A percentile compares a stretch with the other conserved stretches of the same genome.
These are phyloP conservation scores for Plemyria rubiginata DNA, from an alignment of 2,888 invertebrate genomes.

Conservation along the genomic window DNA sequence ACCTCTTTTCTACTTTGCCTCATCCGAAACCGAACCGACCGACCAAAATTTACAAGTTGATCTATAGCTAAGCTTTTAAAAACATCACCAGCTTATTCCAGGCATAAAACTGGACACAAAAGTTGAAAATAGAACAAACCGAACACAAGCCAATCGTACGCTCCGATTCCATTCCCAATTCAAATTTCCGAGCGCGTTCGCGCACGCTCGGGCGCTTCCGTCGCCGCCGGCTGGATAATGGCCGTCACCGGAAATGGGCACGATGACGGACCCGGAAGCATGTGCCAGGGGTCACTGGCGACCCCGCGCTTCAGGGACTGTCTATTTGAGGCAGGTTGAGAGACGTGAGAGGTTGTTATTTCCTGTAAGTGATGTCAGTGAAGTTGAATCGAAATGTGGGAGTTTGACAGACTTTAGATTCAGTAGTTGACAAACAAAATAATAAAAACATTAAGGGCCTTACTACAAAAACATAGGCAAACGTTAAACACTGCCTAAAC, in stretches of 20 bases:
- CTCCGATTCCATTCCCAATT: slow-evolving; percentile 46
- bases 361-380: slow-evolving; percentile 11
- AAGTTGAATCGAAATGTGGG: slow-evolving; percentile 3
- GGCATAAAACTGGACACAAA: neutral
- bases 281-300: slow-evolving; percentile 41
- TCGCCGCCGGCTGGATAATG: slow-evolving; percentile 62
- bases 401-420: neutral
- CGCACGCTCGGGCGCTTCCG: slow-evolving; percentile 66
- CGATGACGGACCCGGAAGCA: slow-evolving; percentile 68
- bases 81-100: neutral
- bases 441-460: no score
- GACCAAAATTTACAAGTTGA: neutral
- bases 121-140: slow-evolving; percentile 22
- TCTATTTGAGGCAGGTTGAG: slow-evolving; percentile 17
- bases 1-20: no score
- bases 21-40: neutral
- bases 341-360: slow-evolving; percentile 24
- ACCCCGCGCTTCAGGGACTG: slow-evolving; percentile 20
- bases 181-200: slow-evolving; percentile 67
- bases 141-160: slow-evolving; percentile 26
- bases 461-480: no score
- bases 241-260: slow-evolving; percentile 66
- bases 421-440: no score
- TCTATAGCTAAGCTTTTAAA: neutral
- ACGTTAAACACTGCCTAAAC: no score